Evolutionary conservation across 2,888 invertebrate genomes (phyloP).

Genomic region (Polydesmus complanatus): DNA sequence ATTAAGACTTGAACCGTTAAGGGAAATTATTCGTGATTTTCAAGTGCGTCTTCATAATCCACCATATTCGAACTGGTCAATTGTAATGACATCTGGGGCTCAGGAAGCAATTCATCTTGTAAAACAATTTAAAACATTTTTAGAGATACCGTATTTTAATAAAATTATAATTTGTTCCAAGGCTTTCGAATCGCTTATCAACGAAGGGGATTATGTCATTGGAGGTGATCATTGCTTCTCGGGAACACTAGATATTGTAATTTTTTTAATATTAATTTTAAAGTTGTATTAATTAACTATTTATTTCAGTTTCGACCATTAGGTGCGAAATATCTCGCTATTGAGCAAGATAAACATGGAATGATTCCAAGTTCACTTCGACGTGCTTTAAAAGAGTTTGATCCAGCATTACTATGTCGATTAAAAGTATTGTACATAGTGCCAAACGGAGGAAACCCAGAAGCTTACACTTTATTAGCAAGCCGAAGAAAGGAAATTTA

Average conservation of each 20-base stretch:
- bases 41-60: constrained; percentile 8
- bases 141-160: not conserved
- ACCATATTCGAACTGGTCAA: not conserved
- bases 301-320: not conserved
- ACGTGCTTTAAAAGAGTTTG: not conserved
- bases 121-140: not conserved
- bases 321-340: constrained; percentile 7
- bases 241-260: constrained; percentile 4
- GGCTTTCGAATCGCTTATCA: constrained; percentile 5
- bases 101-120: constrained; percentile 6
- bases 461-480: not conserved
- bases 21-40: not conserved
- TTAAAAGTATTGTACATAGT: constrained; percentile 6
- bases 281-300: not conserved
- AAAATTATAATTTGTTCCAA: not conserved
- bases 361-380: constrained; percentile 3
- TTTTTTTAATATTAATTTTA: not conserved
- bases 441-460: constrained; percentile 12
- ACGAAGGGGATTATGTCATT: constrained; percentile 7
- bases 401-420: not conserved
- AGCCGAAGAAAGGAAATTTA: constrained; percentile 9
- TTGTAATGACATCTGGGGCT: not conserved
- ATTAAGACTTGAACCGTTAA: not conserved
- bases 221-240: constrained; percentile 8
- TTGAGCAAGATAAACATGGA: not conserved